phyloP scores from a whole-genome alignment of 2,888 invertebrate genomes.

The Rhodophaea formosa region DNA sequence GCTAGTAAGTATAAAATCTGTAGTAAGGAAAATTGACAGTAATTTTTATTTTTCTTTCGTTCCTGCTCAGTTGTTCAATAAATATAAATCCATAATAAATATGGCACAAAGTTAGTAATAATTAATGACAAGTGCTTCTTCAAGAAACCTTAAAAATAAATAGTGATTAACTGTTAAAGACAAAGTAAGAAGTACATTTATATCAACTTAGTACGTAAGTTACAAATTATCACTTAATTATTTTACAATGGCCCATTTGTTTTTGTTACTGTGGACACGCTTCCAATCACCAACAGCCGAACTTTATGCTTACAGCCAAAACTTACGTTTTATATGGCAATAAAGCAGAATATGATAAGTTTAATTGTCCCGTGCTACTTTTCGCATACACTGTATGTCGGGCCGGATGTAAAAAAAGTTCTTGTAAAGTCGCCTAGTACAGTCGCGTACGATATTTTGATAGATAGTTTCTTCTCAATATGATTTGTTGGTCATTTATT shows the following conservation, averaged over 20 bases:
- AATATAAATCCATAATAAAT: too few species aligned
- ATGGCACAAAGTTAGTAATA: too few species aligned
- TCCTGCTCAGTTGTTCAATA: too few species aligned
- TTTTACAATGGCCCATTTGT: neutral
- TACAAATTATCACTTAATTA: neutral
- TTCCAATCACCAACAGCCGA: neutral
- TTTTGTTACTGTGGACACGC: neutral
- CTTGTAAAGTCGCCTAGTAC: slow-evolving; percentile 36
- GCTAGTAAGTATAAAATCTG: too few species aligned
- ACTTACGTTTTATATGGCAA: slow-evolving; percentile 25
- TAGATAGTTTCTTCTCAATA: neutral
- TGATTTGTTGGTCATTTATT: too few species aligned
- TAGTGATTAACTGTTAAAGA: too few species aligned
- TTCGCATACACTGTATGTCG: slow-evolving; percentile 41
- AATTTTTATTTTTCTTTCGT: too few species aligned
- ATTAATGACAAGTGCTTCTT: too few species aligned
- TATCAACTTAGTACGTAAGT: neutral
- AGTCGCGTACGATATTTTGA: slow-evolving; percentile 26
- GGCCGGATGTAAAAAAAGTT: slow-evolving; percentile 56
- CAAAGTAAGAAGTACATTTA: neutral
- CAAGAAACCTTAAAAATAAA: too few species aligned
- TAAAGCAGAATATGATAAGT: slow-evolving; percentile 38
- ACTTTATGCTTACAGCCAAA: slow-evolving; percentile 3
- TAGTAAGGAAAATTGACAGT: too few species aligned
- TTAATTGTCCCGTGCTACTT: slow-evolving; percentile 56